phyloP scores from a whole-genome alignment of 2,888 invertebrate genomes.

The Mesorhabditis sp. region DNA sequence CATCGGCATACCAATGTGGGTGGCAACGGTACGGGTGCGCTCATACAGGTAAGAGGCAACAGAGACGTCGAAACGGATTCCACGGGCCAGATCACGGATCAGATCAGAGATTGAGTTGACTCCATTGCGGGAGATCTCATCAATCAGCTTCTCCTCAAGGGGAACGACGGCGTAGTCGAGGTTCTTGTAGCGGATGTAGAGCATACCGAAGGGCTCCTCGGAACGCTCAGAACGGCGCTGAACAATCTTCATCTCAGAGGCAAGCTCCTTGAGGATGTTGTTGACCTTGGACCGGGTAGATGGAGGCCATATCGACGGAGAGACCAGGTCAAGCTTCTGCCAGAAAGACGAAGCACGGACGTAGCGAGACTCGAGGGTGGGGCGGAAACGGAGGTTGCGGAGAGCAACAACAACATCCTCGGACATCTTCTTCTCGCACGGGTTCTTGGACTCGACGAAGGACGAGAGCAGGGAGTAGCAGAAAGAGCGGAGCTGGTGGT shows the following conservation, averaged over 20 bases:
- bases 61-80: conserved; percentile 23
- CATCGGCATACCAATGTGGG: conserved; percentile 41
- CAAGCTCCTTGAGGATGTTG: conserved; percentile 23
- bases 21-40: conserved; percentile 28
- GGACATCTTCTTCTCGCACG: conserved; percentile 29
- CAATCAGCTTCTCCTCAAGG: conserved; percentile 37
- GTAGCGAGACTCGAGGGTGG: conserved; percentile 23
- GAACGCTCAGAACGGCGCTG: conserved; percentile 23
- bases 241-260: conserved; percentile 40
- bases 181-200: conserved; percentile 39
- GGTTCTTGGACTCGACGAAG: conserved; percentile 35
- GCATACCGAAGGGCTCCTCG: conserved; percentile 29
- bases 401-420: conserved; percentile 21
- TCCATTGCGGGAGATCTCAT: conserved; percentile 58
- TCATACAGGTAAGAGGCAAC: conserved; percentile 34
- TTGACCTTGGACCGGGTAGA: conserved; percentile 22
- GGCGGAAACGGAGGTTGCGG: conserved; percentile 26
- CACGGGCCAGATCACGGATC: conserved; percentile 27
- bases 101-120: conserved; percentile 29
- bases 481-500: conserved; percentile 45
- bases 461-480: conserved; percentile 34
- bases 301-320: conserved; percentile 29
- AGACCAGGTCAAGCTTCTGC: conserved; percentile 26
- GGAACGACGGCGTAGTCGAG: conserved; percentile 52
- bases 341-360: conserved; percentile 32